phyloP scores from a whole-genome alignment of 2,113 vertebrate genomes.

The Synchiropus splendidus region DNA sequence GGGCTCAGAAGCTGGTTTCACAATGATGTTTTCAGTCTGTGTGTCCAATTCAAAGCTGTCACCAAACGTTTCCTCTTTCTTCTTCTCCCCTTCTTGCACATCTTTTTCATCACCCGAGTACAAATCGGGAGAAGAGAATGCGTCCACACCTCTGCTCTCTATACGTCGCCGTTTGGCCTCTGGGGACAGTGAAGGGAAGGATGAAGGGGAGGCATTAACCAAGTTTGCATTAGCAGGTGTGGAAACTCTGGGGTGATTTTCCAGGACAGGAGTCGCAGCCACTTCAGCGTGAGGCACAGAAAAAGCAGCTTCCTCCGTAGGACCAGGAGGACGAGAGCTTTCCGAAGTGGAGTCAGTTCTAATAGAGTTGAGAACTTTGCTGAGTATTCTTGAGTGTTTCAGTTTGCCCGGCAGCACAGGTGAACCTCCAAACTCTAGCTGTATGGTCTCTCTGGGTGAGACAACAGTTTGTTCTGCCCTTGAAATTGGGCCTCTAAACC shows the following conservation, averaged over 20 bases:
- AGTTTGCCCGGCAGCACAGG: conserved; percentile 32
- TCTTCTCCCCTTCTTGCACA: conserved; percentile 4
- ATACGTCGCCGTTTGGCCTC: conserved; percentile 51
- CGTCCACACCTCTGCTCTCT: conserved; percentile 11
- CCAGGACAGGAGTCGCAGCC: background rate
- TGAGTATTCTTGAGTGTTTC: conserved; percentile 44
- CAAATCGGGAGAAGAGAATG: conserved; percentile 58
- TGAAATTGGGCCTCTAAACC: conserved; percentile 41
- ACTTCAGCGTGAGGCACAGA: too few relatives aligned
- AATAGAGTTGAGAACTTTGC: conserved; percentile 64
- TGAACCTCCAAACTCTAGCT: conserved; percentile 6
- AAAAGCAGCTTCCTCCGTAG: conserved; percentile 7
- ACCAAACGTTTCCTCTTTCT: conserved; percentile 71
- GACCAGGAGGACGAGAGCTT: too few relatives aligned
- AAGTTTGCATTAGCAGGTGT: conserved; percentile 7
- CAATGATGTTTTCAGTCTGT: conserved; percentile 82
- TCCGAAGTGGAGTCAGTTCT: too few relatives aligned
- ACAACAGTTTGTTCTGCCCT: too few relatives aligned
- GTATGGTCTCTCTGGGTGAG: conserved; percentile 4
- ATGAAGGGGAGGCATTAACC: conserved; percentile 1
- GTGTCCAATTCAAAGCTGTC: conserved; percentile 89
- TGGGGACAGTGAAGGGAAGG: conserved; percentile 27
- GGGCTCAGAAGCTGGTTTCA: conserved; percentile 48
- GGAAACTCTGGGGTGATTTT: conserved; percentile 1
- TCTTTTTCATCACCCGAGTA: conserved; percentile 33